Base-by-base conservation (phyloP, 2,797 vertebrate species). In the Lithobates sylvaticus region DNA sequence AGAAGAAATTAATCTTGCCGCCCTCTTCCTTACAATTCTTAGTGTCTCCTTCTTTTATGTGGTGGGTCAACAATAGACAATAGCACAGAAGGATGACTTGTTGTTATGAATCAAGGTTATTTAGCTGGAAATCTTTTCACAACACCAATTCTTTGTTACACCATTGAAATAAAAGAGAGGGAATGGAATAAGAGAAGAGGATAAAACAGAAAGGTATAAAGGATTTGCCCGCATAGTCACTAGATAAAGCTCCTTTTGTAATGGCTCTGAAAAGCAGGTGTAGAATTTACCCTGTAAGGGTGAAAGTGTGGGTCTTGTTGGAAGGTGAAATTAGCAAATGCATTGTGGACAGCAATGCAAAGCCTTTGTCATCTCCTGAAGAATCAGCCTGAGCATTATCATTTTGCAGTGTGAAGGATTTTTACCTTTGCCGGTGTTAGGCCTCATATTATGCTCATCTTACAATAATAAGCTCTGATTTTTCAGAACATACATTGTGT, bases 201-300 rank as follows among this genome's bases (percentile, higher is more conserved):
- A 79, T 87, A 87, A 68, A 87, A 80, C 68, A 84, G 54, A 80
- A 44, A 74, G 44, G 58, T 84, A 84, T 76, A 87, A 87, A 83
- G 70, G 74, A 78, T 79, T 75, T 81, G 75, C 76, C 86, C 58
- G 58, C 81, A 87, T 89, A 88, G 89, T 89, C 87, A 87, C 76
- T 89, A 93, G 88, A 92, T 91, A 91, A 93, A 90, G 88, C 87
- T 86, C 69, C 89, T 89, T 93, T 94, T 91, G 89, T 94, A 93
- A 92, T 91, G 83, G 88, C 69, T 87, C 84, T 87, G 88, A 91
- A 94, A 93, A 93, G 90, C 89, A 81, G 89, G 90, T 92, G 92
- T 90, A 92, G 89, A 89, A 87, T 86, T 88, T 92, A 89, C 85
- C 90, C 90, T 92, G 89, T 91, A 91, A 94, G 93, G 93, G 92